Percentiles rank a stretch among this genome's conserved stretches.
phyloP scores from a whole-genome alignment of 2,113 vertebrate genomes.

The Clarias macrocephalus region DNA sequence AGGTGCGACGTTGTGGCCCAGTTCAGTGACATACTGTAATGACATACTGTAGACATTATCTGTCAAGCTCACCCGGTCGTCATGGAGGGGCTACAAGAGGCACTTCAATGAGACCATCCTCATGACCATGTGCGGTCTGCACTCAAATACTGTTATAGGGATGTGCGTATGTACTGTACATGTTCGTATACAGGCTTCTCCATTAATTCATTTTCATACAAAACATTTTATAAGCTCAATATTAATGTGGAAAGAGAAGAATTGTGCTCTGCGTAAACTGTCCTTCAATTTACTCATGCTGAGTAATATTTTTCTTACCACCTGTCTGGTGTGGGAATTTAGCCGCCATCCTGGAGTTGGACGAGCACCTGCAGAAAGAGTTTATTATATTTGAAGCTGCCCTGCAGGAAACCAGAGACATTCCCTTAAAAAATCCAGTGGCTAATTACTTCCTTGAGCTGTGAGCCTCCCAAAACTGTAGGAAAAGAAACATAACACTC shows the following conservation, averaged over 20 bases:
- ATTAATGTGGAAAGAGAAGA: too few relatives aligned
- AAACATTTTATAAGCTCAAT: not conserved
- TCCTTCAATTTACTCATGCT: too few relatives aligned
- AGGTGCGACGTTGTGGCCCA: conserved; percentile 94
- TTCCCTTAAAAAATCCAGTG: conserved; percentile 96
- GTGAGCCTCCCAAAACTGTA: too few relatives aligned
- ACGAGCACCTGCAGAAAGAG: conserved; percentile 94
- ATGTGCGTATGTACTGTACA: not conserved
- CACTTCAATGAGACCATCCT: conserved; percentile 95
- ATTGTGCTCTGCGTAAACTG: not conserved
- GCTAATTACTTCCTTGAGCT: too few relatives aligned
- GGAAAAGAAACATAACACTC: conserved; percentile 35
- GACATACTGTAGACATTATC: too few relatives aligned
- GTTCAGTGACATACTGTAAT: conserved; percentile 91
- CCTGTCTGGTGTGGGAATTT: conserved; percentile 94
- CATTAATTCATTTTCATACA: not conserved
- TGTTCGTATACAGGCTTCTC: not conserved
- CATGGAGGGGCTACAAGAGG: conserved; percentile 98
- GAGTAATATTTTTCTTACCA: too few relatives aligned
- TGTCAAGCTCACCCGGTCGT: too few relatives aligned
- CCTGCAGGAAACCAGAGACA: conserved; percentile 92
- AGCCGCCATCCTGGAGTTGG: conserved; percentile 94
- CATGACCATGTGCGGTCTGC: conserved; percentile 94
- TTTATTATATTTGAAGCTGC: conserved; percentile 98
- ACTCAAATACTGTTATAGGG: conserved; percentile 95